Percentiles rank a stretch among this genome's conserved stretches.
phyloP scores from a whole-genome alignment of 2,797 vertebrate species.

The Sandelia bainsii region DNA sequence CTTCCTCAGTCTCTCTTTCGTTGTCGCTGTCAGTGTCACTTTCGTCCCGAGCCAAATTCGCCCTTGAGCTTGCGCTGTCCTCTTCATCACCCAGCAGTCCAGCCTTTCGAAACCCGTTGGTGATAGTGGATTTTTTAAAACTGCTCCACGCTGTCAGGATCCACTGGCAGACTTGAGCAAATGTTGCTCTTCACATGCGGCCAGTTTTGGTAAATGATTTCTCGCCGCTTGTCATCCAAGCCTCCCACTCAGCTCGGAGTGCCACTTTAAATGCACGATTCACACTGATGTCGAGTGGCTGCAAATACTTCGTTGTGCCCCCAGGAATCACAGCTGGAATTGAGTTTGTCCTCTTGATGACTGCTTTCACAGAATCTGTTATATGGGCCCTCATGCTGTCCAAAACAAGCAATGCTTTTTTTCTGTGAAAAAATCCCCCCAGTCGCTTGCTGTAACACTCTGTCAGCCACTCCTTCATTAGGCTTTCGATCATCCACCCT shows the following conservation, averaged over 20 bases:
- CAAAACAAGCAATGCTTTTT: slow-evolving; percentile 21
- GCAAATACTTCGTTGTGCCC: slow-evolving; percentile 25
- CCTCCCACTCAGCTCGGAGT: slow-evolving; percentile 22
- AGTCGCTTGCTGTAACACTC: slow-evolving; percentile 29
- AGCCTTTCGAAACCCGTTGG: too few species aligned
- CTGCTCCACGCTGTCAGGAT: too few species aligned
- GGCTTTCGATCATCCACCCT: slow-evolving; percentile 27
- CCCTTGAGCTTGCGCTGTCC: too few species aligned
- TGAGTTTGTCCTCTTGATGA: slow-evolving; percentile 19
- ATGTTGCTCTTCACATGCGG: too few species aligned
- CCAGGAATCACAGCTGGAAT: neutral
- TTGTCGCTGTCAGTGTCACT: too few species aligned
- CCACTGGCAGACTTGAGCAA: too few species aligned
- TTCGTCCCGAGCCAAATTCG: too few species aligned
- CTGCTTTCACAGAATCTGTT: slow-evolving; percentile 44
- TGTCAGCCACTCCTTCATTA: slow-evolving; percentile 40
- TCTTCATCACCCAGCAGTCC: too few species aligned
- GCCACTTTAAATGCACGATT: slow-evolving; percentile 25
- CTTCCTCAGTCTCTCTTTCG: too few species aligned
- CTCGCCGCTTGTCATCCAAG: slow-evolving; percentile 48
- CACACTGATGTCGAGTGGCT: slow-evolving; percentile 33
- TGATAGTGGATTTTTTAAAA: too few species aligned
- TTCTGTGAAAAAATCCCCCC: neutral
- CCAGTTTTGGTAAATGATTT: slow-evolving; percentile 14
- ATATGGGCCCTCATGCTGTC: slow-evolving; percentile 43